These are phyloP conservation scores for Isichthys henryi DNA, from an alignment of 2,113 vertebrate species.

Conservation along the genomic window DNA sequence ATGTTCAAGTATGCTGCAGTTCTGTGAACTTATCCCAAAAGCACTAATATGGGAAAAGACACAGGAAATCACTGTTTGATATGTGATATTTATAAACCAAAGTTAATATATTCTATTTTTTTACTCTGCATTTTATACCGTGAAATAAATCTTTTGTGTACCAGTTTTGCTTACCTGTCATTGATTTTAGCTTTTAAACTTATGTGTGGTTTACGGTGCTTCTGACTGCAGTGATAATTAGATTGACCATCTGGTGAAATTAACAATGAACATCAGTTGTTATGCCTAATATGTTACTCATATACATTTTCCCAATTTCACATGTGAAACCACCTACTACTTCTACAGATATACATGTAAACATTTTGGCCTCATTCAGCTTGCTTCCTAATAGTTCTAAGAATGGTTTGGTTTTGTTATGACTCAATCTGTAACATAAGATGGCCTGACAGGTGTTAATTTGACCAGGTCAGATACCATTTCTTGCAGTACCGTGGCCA, in stretches of 20 bases:
- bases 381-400: not conserved
- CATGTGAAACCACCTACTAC: not conserved
- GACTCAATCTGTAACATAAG: not conserved
- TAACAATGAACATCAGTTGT: not conserved
- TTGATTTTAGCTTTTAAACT: not conserved
- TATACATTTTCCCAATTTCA: not conserved
- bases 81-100: conserved; percentile 66
- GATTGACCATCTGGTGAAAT: not conserved
- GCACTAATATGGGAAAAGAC: conserved; percentile 43
- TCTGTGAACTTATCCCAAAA: conserved; percentile 40
- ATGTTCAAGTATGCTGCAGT: conserved; percentile 40
- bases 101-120: conserved; percentile 72
- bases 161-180: not conserved
- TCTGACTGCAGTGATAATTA: not conserved
- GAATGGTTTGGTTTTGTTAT: not conserved
- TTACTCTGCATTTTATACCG: conserved; percentile 58
- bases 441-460: not conserved
- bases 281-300: not conserved
- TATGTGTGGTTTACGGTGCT: not conserved
- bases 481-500: not conserved
- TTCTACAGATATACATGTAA: not conserved
- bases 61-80: conserved; percentile 47
- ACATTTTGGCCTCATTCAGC: not conserved
- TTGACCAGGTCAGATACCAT: not conserved
- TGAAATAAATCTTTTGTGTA: conserved; percentile 56